Conservation (phyloP, 2,113 vertebrate genomes). For the Piprites chloris region DNA sequence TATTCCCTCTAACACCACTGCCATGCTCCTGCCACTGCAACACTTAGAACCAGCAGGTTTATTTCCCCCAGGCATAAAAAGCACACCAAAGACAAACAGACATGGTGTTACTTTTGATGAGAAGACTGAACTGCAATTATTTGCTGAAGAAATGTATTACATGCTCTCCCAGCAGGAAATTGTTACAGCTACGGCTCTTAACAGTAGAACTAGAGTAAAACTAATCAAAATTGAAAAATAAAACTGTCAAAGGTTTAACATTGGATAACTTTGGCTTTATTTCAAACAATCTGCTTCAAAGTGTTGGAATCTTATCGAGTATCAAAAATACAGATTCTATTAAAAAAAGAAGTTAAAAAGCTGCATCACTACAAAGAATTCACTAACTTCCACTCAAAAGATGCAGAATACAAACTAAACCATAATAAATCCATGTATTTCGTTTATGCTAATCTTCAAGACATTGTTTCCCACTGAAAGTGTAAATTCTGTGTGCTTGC, state of each 20-base stretch:
- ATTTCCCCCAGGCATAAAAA: neutral
- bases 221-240: neutral
- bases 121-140: neutral
- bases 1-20: neutral
- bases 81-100: neutral
- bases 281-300: slow-evolving; percentile 35
- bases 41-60: rapidly evolving
- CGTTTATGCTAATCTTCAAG: neutral
- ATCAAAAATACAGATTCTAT: slow-evolving; percentile 24
- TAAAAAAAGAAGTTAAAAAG: neutral
- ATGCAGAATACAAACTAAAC: neutral
- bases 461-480: neutral
- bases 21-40: neutral
- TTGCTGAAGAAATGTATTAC: neutral
- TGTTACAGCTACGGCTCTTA: neutral
- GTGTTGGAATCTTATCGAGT: neutral
- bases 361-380: neutral
- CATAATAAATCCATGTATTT: neutral
- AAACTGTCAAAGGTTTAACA: neutral
- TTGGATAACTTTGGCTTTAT: neutral
- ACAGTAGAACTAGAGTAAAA: neutral
- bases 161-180: neutral
- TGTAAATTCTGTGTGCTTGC: neutral
- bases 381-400: neutral
- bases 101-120: neutral